A percentile compares a stretch with the other conserved stretches of the same genome.
Evolutionary conservation across 2,113 vertebrate species (phyloP).

Genomic region (Oceanodroma tethys): DNA sequence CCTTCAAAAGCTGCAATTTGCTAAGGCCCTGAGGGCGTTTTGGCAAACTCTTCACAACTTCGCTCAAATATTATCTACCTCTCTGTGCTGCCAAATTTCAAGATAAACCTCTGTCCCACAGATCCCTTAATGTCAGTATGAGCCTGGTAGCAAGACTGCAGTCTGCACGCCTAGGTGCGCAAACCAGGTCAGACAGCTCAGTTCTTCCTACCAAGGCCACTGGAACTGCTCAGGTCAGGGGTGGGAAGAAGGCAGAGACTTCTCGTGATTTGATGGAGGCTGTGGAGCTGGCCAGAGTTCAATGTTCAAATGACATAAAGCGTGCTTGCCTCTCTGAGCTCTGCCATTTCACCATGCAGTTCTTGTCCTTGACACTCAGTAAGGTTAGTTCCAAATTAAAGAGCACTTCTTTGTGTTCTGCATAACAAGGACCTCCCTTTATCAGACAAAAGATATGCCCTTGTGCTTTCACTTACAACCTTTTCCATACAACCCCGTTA

Average conservation of each 20-base stretch:
- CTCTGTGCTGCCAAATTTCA: neutral
- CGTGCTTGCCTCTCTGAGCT: neutral
- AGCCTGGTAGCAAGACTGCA: neutral
- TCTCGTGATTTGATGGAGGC: neutral
- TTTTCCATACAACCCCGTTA: neutral
- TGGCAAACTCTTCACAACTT: constrained; percentile 3
- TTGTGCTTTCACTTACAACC: neutral
- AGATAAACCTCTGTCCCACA: neutral
- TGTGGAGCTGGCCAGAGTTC: neutral
- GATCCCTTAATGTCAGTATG: neutral
- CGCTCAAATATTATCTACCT: neutral
- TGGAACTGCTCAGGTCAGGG: neutral
- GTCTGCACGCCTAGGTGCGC: neutral
- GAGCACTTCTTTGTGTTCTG: neutral
- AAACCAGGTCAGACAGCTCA: neutral
- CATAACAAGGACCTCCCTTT: neutral
- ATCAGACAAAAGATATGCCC: neutral
- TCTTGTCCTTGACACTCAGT: neutral
- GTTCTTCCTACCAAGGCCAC: neutral
- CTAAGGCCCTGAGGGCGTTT: neutral
- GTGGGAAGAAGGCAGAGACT: neutral
- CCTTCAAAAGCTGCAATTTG: constrained; percentile 37
- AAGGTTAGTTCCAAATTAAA: neutral
- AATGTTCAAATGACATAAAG: neutral
- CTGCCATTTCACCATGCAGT: neutral